Base-by-base conservation (phyloP, 2,888 invertebrate genomes). In the Trachelus troglodyta region DNA sequence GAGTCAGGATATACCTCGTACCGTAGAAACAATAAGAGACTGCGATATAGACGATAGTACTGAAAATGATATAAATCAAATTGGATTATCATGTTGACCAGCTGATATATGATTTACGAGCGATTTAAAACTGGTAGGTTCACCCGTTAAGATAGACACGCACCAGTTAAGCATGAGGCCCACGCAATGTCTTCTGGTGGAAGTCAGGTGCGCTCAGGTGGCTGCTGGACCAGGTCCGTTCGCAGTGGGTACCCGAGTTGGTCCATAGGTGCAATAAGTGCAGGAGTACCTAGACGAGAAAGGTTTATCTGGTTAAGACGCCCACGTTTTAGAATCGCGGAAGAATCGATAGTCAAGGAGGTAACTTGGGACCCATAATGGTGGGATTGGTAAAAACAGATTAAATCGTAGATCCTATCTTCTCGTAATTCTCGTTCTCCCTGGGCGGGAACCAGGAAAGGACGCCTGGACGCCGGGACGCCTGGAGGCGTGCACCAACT, bases 341-440 rank as follows among this genome's bases (percentile, higher is more conserved):
- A 80, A 80, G 75, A 79, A 75, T 69, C 79, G 77, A 73, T 76
- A 74, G 74, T 71, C 75, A 69, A 75, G 75, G 74, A 69, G 75
- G 73, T 76, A 74, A 73, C 74, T 73, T 56, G 76, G 75, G 75
- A 69, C 75, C 75, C 75, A 78, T 85, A 87, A 86, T 85, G 87
- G 85, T 81, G 82, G 86, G 86, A 86, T 86, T 85, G 80, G 86
- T 81, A 76, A 81, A 83, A 81, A 83, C 80, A 86, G 86, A 86
- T 86, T 86, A 86, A 87, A 86, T 86, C 86, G 87, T 84, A 87
- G 86, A 86, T 86, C 84, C 81, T 81, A 80, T 82, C 84, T 80
- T 81, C 75, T 71, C 71, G 76, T 83, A 79, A 79, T 79, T 79
- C 79, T 80, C 81, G 81, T 81, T 82, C 85, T 85, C 87, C 84